A percentile compares a stretch with the other conserved stretches of the same genome.
Evolutionary conservation across 2,888 invertebrate species (phyloP).

Genomic region (Carcina quercana): DNA sequence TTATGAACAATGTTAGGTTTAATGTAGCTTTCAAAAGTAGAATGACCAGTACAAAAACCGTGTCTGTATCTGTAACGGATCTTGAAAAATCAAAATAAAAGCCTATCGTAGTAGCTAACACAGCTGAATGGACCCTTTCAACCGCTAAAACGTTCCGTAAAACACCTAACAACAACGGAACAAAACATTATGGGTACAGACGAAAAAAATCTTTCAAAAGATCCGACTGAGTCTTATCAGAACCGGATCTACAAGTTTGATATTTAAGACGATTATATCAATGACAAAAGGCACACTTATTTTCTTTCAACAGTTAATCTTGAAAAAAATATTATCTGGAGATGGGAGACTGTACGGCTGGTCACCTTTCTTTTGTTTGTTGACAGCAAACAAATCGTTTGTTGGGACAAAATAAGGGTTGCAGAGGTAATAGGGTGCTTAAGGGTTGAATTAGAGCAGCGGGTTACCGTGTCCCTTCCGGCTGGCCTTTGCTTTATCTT

Average conservation of each 20-base stretch:
- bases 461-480: constrained; percentile 65
- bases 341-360: constrained; percentile 30
- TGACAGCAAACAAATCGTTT: constrained; percentile 68
- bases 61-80: constrained; percentile 53
- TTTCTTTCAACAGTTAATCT: constrained; percentile 58
- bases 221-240: constrained; percentile 42
- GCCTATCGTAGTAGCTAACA: constrained; percentile 37
- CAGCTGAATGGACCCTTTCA: constrained; percentile 48
- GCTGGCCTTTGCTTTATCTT: constrained; percentile 54
- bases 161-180: constrained; percentile 32
- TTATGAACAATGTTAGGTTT: too few species aligned
- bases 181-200: constrained; percentile 34
- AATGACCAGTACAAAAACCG: constrained; percentile 29
- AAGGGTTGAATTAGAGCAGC: constrained; percentile 63
- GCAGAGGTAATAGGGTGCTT: constrained; percentile 53
- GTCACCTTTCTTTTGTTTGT: constrained; percentile 65
- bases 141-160: constrained; percentile 56
- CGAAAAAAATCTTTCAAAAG: constrained; percentile 45
- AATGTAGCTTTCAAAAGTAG: constrained; percentile 23
- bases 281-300: constrained; percentile 55
- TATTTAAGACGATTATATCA: constrained; percentile 62
- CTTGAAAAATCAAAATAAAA: constrained; percentile 42
- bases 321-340: constrained; percentile 35
- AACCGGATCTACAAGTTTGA: constrained; percentile 49
- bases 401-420: constrained; percentile 50